A percentile compares a stretch with the other conserved stretches of the same genome.
These are phyloP conservation scores for Macrotus californicus DNA, from an alignment of 2,113 vertebrate genomes.

Conservation along the genomic window DNA sequence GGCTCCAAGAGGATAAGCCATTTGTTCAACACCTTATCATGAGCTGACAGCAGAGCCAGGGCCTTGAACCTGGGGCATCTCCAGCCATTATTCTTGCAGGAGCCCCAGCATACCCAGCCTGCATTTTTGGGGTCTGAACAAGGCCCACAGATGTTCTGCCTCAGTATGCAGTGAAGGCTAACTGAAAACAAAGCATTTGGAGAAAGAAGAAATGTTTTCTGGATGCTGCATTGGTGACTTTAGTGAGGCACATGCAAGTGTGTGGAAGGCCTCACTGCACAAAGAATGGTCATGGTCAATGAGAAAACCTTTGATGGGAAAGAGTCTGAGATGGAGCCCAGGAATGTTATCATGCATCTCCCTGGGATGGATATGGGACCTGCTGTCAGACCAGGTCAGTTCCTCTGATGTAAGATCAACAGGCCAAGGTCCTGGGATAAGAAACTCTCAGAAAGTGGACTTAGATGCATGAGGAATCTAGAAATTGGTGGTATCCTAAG, in stretches of 20 bases:
- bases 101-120: not conserved
- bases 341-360: not conserved
- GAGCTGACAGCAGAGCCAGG: not conserved
- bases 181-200: not conserved
- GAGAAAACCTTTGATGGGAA: not conserved
- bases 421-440: not conserved
- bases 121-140: not conserved
- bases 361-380: not conserved
- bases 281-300: not conserved
- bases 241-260: not conserved
- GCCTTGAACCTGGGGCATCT: not conserved
- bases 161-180: not conserved
- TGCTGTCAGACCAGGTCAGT: not conserved
- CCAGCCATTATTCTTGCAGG: not conserved
- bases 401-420: not conserved
- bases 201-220: conserved; percentile 34
- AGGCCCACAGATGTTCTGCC: conserved; percentile 1
- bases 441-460: not conserved
- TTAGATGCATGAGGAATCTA: not conserved
- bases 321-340: not conserved
- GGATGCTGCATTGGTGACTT: not conserved
- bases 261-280: not conserved
- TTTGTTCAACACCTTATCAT: not conserved
- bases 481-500: conserved; percentile 23
- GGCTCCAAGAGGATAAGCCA: not conserved